Evolutionary conservation across 2,888 invertebrate species (phyloP).

Genomic region (Eilema depressum): DNA sequence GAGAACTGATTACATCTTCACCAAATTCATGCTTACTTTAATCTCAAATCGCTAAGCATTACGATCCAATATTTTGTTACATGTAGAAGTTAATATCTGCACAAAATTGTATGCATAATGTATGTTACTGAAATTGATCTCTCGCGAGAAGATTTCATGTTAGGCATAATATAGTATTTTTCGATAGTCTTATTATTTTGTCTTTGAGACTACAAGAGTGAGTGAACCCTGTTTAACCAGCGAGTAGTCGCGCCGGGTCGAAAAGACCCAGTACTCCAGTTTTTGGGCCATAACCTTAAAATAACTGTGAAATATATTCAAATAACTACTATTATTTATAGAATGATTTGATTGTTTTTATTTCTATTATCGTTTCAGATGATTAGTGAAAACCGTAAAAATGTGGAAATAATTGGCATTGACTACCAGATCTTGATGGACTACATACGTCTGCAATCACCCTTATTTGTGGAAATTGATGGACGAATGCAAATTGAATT

Average conservation of each 20-base stretch:
- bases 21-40: not conserved
- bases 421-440: constrained; percentile 73
- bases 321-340: not conserved
- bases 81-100: constrained; percentile 57
- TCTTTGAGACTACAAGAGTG: not conserved
- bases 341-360: not conserved
- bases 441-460: constrained; percentile 67
- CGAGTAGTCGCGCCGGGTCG: too few relatives aligned
- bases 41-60: not conserved
- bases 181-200: not conserved
- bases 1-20: not conserved
- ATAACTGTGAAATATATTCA: too few relatives aligned
- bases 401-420: constrained; percentile 71
- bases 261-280: too few relatives aligned
- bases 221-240: not conserved
- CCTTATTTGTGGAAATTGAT: constrained; percentile 69
- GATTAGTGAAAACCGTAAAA: constrained; percentile 74
- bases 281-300: too few relatives aligned
- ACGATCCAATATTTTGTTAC: constrained; percentile 27
- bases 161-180: constrained; percentile 11
- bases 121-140: constrained; percentile 43
- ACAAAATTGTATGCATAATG: constrained; percentile 72
- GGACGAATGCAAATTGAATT: constrained; percentile 72
- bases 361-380: constrained; percentile 67
- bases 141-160: constrained; percentile 9